Conservation (phyloP, 2,888 invertebrate genomes). For the Cosmopolites sordidus region DNA sequence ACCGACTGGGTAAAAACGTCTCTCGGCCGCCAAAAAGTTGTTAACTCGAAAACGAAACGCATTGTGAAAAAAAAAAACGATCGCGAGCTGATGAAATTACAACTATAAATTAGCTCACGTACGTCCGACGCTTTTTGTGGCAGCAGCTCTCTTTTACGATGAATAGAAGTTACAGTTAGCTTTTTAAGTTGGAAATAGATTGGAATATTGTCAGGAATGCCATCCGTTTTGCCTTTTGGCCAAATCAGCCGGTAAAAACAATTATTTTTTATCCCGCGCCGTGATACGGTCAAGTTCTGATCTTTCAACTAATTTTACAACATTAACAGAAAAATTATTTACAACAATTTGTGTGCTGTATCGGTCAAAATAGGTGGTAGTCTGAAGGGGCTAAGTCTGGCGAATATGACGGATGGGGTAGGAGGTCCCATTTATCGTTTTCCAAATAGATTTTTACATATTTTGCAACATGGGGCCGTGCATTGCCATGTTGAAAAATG, state of each 20-base stretch:
- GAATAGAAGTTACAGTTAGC: constrained; percentile 34
- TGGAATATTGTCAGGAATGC: constrained; percentile 28
- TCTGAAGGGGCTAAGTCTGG: no score
- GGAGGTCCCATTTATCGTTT: no score
- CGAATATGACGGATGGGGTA: no score
- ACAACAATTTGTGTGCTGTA: no score
- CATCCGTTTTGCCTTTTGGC: constrained; percentile 24
- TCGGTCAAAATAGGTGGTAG: no score
- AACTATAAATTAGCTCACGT: constrained; percentile 43
- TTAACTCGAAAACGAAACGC: constrained; percentile 33
- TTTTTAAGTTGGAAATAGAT: constrained; percentile 29
- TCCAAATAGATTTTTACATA: no score
- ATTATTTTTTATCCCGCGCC: constrained; percentile 13
- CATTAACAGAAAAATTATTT: no score
- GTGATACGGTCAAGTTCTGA: neutral
- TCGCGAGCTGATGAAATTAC: constrained; percentile 41
- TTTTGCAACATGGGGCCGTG: no score
- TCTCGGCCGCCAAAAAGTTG: constrained; percentile 42
- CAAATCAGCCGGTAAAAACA: constrained; percentile 24
- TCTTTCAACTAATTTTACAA: no score
- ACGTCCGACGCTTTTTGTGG: constrained; percentile 36
- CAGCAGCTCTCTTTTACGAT: constrained; percentile 28
- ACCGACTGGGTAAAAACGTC: constrained; percentile 37
- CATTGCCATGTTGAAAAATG: no score
- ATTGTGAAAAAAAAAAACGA: constrained; percentile 30